Evolutionary conservation across 2,113 vertebrate genomes (phyloP), one percentile per base, ranked within the genome.

Genomic region (Onychorhynchus coronatus): DNA sequence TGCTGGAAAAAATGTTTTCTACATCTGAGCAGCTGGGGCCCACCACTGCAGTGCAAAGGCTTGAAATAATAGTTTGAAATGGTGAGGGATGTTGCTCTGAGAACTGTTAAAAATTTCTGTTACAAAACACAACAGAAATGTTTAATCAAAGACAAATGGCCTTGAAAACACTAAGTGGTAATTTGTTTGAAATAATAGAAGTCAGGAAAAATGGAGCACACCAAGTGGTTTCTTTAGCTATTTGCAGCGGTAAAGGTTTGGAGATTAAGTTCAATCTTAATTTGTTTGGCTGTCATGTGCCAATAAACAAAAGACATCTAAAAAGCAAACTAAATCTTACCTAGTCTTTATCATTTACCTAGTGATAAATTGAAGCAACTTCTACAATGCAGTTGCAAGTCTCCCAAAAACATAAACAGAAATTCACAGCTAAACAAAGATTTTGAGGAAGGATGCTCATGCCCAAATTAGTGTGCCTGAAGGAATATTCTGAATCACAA

Each of bases 1-100:
- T 33, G 55, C 37, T 55, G 72, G 65, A 85, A 59, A 94, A 90
- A 92, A 91, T 78, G 27, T 44, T 96, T 71, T 21, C 63, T 50
- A 27, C 84, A 95, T 55, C 87, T 77, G 33, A 91, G 74, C 94
- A 96, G 72, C 92, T 91, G 92, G 28, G 81, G n/a, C 74, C 76
- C 0, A 0, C 2, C 23, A 33, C 81, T 91, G 92, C 84, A 41
- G 5, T 8, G 71, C 53, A 59, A 56, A 92, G 27, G 20, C 55
- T 73, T 46, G 44, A 86, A 85, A 89, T 58, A 62, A 58, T 53
- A 42, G 58, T 67, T 76, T 44, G 85, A 79, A 68, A 87, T 20
- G 33, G 39, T 25, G 1, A 94, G 68, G 56, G 55, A 86, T 5
- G 7, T 14, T 44, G 47, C 14, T 0, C n/a, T n/a, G 52, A 50